A percentile compares a stretch with the other conserved stretches of the same genome.
These are phyloP conservation scores for Trissolcus brochymenae DNA, from an alignment of 2,888 invertebrate species.

Conservation along the genomic window DNA sequence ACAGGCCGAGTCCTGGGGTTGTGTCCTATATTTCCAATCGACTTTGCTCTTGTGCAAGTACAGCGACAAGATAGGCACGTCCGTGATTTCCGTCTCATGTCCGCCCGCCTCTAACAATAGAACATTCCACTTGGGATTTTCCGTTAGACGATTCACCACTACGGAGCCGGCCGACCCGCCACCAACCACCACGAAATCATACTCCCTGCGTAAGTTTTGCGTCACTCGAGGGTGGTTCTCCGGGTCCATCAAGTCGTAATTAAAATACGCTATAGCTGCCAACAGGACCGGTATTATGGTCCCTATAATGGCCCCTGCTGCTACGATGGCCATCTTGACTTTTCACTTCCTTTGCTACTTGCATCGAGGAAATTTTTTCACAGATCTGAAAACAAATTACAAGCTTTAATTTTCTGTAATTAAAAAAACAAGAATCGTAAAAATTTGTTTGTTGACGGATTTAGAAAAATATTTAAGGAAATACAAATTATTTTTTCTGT, in stretches of 20 bases:
- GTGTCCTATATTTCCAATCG: conserved; percentile 94
- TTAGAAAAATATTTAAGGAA: neutral
- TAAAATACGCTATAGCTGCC: conserved; percentile 87
- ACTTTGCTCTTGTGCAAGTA: conserved; percentile 93
- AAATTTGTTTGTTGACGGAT: neutral
- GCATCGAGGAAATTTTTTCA: conserved; percentile 37
- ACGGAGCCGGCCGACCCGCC: conserved; percentile 92
- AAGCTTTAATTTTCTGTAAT: neutral
- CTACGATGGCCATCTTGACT: conserved; percentile 70
- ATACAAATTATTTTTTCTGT: neutral
- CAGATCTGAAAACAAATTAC: conserved; percentile 23
- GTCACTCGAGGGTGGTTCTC: conserved; percentile 85
- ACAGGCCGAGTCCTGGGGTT: conserved; percentile 89
- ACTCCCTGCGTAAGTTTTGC: conserved; percentile 81
- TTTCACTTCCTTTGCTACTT: conserved; percentile 32
- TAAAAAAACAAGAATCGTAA: no score
- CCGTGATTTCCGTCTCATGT: conserved; percentile 90
- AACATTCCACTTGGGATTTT: conserved; percentile 87
- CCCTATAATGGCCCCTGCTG: conserved; percentile 83
- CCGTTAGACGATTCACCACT: conserved; percentile 87
- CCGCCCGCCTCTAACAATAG: conserved; percentile 90
- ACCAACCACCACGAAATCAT: conserved; percentile 90
- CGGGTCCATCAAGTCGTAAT: conserved; percentile 90
- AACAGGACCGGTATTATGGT: conserved; percentile 87
- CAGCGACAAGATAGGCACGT: conserved; percentile 90